Conservation (phyloP, 2,113 vertebrate species). For the Chascanopsetta lugubris region DNA sequence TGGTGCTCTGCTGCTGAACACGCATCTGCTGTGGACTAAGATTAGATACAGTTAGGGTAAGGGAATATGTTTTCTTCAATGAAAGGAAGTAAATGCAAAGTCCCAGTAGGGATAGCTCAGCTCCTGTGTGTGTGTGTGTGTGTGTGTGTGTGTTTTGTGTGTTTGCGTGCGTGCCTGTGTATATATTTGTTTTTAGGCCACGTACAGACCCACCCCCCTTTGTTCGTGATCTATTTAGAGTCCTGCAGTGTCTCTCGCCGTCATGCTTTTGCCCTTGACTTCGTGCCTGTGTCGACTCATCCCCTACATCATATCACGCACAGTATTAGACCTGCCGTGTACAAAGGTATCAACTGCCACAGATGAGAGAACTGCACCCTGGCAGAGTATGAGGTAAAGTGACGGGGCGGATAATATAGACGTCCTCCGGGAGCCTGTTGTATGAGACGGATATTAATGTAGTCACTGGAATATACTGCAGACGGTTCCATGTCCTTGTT, state of each 20-base stretch:
- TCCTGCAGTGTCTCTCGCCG: constrained; percentile 16
- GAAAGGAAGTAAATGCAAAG: too few relatives aligned
- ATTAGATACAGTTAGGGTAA: too few relatives aligned
- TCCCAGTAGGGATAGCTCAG: too few relatives aligned
- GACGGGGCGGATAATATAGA: constrained; percentile 18
- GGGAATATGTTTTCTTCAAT: too few relatives aligned
- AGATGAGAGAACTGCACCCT: constrained; percentile 12
- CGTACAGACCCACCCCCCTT: not conserved
- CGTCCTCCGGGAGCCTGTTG: constrained; percentile 41
- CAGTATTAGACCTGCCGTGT: not conserved
- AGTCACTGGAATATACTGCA: constrained; percentile 18
- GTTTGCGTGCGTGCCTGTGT: not conserved
- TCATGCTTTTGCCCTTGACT: constrained; percentile 40
- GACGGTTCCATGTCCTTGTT: constrained; percentile 16
- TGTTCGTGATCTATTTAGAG: constrained; percentile 46
- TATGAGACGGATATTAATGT: constrained; percentile 46
- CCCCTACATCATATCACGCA: not conserved
- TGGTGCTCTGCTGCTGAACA: too few relatives aligned
- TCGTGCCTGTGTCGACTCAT: constrained; percentile 27
- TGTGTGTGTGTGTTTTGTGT: too few relatives aligned
- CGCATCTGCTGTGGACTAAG: too few relatives aligned
- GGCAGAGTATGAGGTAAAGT: constrained; percentile 28
- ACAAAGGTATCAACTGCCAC: not conserved
- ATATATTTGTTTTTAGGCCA: constrained; percentile 36
- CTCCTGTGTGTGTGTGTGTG: not conserved